These are phyloP conservation scores for Cyprinodon variegatus DNA, from an alignment of 2,113 vertebrate genomes.

Conservation along the genomic window DNA sequence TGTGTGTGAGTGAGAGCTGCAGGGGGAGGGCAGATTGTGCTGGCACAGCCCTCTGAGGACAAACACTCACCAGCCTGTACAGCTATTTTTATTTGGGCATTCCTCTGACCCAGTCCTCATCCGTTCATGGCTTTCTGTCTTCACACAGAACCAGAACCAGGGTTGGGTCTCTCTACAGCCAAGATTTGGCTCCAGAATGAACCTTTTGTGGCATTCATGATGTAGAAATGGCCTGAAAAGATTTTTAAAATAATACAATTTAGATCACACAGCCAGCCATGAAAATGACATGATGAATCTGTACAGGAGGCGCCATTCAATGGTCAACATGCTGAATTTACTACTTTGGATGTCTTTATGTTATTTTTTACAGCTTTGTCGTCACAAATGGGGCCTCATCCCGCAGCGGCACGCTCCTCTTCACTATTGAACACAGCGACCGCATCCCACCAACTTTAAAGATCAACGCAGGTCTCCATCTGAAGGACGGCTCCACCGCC, in stretches of 20 bases:
- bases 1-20: slow-evolving; percentile 46
- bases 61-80: background rate
- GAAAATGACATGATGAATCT: too few species aligned
- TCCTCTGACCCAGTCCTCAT: background rate
- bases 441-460: slow-evolving; percentile 68
- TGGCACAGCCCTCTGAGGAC: slow-evolving; percentile 52
- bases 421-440: slow-evolving; percentile 68
- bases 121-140: background rate
- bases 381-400: slow-evolving; percentile 76
- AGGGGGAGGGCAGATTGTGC: slow-evolving; percentile 64
- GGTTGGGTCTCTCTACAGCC: too few species aligned
- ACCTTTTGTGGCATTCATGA: too few species aligned
- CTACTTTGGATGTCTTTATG: too few species aligned
- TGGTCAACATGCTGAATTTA: too few species aligned
- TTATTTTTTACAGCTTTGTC: slow-evolving; percentile 71
- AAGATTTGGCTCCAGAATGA: too few species aligned
- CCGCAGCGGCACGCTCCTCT: slow-evolving; percentile 52
- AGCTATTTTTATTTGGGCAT: background rate
- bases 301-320: too few species aligned
- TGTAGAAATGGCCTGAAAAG: too few species aligned
- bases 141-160: background rate
- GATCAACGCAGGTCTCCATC: slow-evolving; percentile 66
- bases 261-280: too few species aligned
- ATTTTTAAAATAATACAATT: too few species aligned
- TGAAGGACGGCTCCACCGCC: slow-evolving; percentile 55